A percentile compares a stretch with the other conserved stretches of the same genome.
These are phyloP conservation scores for Dryocosmus kuriphilus DNA, from an alignment of 2,888 invertebrate species.

Conservation along the genomic window DNA sequence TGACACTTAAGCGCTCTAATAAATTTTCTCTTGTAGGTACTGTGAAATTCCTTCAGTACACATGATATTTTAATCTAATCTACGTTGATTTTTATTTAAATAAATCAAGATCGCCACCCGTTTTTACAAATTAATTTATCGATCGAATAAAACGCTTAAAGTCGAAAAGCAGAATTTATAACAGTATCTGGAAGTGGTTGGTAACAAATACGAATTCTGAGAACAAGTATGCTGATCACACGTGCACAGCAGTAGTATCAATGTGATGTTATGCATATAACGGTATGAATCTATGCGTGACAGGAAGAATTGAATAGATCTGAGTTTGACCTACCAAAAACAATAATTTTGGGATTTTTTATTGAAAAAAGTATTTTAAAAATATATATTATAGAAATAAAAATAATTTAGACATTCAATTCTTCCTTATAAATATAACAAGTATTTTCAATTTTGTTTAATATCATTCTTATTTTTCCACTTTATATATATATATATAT, in stretches of 20 bases:
- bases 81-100: no score
- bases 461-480: no score
- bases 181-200: background rate
- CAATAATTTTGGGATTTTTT: background rate
- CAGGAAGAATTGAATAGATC: background rate
- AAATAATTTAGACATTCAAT: no score
- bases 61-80: no score
- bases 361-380: no score
- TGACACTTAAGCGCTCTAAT: no score
- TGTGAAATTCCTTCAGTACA: no score
- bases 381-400: no score
- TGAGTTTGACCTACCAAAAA: background rate
- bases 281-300: slow-evolving; percentile 37
- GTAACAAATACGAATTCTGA: slow-evolving; percentile 23
- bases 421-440: no score
- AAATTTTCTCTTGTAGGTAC: no score
- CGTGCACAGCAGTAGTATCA: background rate
- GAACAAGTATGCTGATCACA: slow-evolving; percentile 32
- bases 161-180: background rate
- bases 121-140: background rate
- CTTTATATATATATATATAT: no score
- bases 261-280: slow-evolving; percentile 23
- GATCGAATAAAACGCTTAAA: background rate
- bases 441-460: no score
- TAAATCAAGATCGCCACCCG: background rate